Percentiles rank a stretch among this genome's conserved stretches.
Conservation (phyloP, 1,140 invertebrate species). For the Sycobia sp. region DNA sequence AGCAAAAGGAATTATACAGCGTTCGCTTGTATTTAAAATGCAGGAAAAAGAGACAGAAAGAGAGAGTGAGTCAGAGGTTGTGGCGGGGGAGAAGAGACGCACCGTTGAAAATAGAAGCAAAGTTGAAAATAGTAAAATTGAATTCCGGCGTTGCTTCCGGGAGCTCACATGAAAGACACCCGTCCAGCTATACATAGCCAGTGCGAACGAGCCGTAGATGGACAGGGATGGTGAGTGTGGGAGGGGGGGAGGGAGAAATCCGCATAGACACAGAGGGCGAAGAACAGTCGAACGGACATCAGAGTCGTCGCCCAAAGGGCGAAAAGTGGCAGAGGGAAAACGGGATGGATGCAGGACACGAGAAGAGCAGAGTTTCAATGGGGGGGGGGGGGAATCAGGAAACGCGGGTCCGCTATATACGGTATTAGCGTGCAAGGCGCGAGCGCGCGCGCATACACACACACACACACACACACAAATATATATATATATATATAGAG, state of each 20-base stretch:
- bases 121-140: conserved; percentile 18
- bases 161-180: background rate
- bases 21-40: background rate
- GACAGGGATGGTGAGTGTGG: too few species aligned
- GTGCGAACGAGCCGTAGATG: too few species aligned
- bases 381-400: background rate
- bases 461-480: too few species aligned
- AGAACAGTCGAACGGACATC: too few species aligned
- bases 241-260: too few species aligned
- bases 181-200: background rate
- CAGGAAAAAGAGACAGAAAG: too few species aligned
- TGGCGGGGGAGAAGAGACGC: too few species aligned
- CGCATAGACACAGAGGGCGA: too few species aligned
- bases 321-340: background rate
- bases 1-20: background rate
- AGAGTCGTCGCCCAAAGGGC: too few species aligned
- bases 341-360: background rate
- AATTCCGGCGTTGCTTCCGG: background rate
- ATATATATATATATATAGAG: too few species aligned
- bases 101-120: background rate
- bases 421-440: background rate
- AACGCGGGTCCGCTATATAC: background rate
- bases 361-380: background rate
- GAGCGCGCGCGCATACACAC: too few species aligned
- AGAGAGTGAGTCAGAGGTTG: too few species aligned